These are phyloP conservation scores for Drosophila pectinifera DNA, from an alignment of 1,140 invertebrate species.

Conservation along the genomic window DNA sequence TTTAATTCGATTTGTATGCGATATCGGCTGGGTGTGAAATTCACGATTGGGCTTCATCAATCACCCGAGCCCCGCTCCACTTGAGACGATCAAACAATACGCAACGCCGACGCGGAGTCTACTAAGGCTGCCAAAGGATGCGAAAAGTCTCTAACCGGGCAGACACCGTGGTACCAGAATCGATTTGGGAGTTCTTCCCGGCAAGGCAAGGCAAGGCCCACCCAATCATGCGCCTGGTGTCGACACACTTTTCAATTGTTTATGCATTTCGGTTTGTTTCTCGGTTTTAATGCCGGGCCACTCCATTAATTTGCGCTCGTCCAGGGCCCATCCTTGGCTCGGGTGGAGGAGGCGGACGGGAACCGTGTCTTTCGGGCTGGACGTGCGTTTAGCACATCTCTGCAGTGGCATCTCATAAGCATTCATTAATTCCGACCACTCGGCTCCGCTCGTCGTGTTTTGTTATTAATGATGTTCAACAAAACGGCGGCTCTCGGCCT, in stretches of 20 bases:
- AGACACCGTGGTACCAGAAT: constrained; percentile 64
- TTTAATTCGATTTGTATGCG: constrained; percentile 82
- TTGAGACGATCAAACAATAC: constrained; percentile 70
- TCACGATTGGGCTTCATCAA: constrained; percentile 68
- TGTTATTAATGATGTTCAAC: constrained; percentile 85
- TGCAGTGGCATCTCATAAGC: constrained; percentile 45
- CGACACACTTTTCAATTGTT: constrained; percentile 78
- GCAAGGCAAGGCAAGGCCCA: constrained; percentile 4
- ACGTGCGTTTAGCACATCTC: constrained; percentile 78
- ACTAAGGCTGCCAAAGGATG: constrained; percentile 50
- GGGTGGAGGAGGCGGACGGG: constrained; percentile 4
- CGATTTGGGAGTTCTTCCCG: constrained; percentile 9
- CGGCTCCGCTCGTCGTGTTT: constrained; percentile 71
- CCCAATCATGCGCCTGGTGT: constrained; percentile 30
- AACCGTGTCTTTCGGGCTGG: constrained; percentile 55
- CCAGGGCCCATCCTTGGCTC: constrained; percentile 9
- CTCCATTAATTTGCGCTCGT: constrained; percentile 72
- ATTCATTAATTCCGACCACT: constrained; percentile 77
- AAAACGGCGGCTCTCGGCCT: constrained; percentile 68
- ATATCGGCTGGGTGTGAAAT: constrained; percentile 77
- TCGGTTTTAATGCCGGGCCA: constrained; percentile 49
- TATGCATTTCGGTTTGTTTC: constrained; percentile 65
- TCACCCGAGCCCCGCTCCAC: constrained; percentile 49
- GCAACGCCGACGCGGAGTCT: constrained; percentile 66
- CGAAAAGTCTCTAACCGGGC: constrained; percentile 54